Conservation (phyloP, 2,888 invertebrate species). For the Cerceris rybyensis region DNA sequence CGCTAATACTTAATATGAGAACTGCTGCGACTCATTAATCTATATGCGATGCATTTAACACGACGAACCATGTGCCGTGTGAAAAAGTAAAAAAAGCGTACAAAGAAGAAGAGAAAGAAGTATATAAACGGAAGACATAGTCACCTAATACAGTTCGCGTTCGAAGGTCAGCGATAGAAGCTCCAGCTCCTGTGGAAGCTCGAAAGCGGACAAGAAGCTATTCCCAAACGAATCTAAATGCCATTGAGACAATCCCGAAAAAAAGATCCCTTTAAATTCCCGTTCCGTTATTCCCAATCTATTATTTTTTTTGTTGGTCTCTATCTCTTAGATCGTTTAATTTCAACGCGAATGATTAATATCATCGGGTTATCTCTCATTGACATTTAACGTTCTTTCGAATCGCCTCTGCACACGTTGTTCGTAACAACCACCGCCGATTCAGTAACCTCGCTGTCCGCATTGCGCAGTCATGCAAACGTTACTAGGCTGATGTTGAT, state of each 20-base stretch:
- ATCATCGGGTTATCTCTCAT: constrained; percentile 9
- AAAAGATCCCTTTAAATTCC: background rate
- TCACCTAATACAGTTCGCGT: constrained; percentile 56
- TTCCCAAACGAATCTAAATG: constrained; percentile 29
- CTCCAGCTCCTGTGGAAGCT: constrained; percentile 44
- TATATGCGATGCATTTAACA: constrained; percentile 54
- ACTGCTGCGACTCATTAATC: constrained; percentile 44
- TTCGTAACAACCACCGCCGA: constrained; percentile 31
- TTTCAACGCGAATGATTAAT: constrained; percentile 9
- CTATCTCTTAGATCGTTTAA: too few species aligned
- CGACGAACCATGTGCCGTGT: constrained; percentile 52
- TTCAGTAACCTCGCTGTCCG: constrained; percentile 32
- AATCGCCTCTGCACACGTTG: constrained; percentile 23
- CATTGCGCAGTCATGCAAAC: constrained; percentile 53
- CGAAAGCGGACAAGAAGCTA: constrained; percentile 43
- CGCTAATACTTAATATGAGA: constrained; percentile 38
- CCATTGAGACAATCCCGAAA: constrained; percentile 28
- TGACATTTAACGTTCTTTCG: constrained; percentile 27
- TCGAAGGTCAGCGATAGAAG: constrained; percentile 46
- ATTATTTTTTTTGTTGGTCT: background rate
- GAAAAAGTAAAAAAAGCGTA: constrained; percentile 53
- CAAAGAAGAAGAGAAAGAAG: constrained; percentile 54
- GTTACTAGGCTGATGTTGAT: constrained; percentile 50
- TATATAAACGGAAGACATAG: constrained; percentile 51
- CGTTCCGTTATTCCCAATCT: background rate